These are phyloP conservation scores for Kryptolebias marmoratus DNA, from an alignment of 2,113 vertebrate genomes.

Conservation along the genomic window DNA sequence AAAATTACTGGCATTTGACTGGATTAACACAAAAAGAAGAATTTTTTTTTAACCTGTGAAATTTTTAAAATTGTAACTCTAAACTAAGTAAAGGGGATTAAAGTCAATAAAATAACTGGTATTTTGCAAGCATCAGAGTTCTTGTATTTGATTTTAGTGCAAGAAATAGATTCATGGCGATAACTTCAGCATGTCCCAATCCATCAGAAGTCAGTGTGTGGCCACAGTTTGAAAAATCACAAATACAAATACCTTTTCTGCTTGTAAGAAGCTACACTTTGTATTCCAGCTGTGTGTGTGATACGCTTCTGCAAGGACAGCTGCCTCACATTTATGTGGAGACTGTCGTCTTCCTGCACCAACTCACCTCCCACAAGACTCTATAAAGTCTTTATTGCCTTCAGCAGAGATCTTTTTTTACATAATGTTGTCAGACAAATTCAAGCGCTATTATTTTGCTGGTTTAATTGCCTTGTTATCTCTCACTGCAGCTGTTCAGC, in stretches of 20 bases:
- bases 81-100: too few species aligned
- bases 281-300: neutral
- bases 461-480: conserved; percentile 3
- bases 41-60: too few species aligned
- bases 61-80: too few species aligned
- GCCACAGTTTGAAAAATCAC: neutral
- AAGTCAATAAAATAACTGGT: too few species aligned
- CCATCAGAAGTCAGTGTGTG: neutral
- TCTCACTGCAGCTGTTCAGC: neutral
- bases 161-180: neutral
- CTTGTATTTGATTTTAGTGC: too few species aligned
- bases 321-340: neutral
- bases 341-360: neutral
- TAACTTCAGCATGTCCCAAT: neutral
- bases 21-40: too few species aligned
- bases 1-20: too few species aligned
- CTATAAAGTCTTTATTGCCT: neutral
- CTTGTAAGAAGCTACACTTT: neutral
- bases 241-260: neutral
- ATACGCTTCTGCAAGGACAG: neutral
- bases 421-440: neutral
- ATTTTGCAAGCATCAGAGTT: too few species aligned
- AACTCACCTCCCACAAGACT: neutral
- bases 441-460: neutral
- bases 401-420: neutral